A percentile compares a stretch with the other conserved stretches of the same genome.
phyloP scores from a whole-genome alignment of 2,113 vertebrate genomes.

The Tyrannus savana region DNA sequence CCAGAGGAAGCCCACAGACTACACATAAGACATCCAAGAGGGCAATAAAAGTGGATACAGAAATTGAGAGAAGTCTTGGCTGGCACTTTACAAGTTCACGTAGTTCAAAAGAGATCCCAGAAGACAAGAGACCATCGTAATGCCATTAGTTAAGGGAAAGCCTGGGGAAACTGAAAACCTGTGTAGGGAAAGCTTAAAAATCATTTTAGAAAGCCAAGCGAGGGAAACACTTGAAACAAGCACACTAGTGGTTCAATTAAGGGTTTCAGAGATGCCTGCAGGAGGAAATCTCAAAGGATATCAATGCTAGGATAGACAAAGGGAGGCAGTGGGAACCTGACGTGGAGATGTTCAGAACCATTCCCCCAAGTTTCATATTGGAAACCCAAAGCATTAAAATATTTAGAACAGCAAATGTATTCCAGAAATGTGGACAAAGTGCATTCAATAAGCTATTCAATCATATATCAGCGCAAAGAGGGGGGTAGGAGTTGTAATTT shows the following conservation, averaged over 20 bases:
- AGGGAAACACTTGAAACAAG: conserved; percentile 39
- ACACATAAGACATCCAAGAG: background rate
- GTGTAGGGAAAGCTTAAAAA: conserved; percentile 3
- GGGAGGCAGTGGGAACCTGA: background rate
- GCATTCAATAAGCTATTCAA: background rate
- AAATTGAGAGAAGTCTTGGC: background rate
- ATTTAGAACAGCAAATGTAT: background rate
- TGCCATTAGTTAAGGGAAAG: conserved; percentile 8
- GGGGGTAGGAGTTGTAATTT: background rate
- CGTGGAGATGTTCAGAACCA: background rate
- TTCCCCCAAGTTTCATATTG: background rate
- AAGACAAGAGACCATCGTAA: conserved; percentile 20
- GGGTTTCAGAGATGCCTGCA: conserved; percentile 9
- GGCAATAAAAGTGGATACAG: background rate
- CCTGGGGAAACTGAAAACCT: background rate
- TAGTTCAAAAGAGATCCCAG: background rate
- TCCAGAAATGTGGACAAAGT: background rate
- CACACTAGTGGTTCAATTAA: conserved; percentile 23
- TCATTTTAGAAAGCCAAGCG: background rate
- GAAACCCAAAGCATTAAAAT: conserved; percentile 2
- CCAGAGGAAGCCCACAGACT: background rate
- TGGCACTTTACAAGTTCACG: background rate
- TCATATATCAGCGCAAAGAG: background rate
- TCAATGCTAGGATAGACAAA: background rate
- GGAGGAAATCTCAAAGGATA: conserved; percentile 29